phyloP scores from a whole-genome alignment of 2,113 vertebrate genomes.

The Cyanoliseus patagonus region DNA sequence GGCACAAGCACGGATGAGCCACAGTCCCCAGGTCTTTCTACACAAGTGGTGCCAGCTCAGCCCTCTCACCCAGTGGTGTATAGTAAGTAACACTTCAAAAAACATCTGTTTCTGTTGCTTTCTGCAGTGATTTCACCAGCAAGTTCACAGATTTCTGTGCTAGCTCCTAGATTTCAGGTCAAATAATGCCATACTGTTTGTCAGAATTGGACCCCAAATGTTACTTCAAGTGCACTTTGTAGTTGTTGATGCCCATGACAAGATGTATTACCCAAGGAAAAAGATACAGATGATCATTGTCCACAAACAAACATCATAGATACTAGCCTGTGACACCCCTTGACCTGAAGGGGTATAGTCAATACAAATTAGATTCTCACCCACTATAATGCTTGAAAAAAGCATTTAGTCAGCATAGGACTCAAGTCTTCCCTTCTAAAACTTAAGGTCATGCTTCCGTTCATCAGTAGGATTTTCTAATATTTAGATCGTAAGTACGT shows the following conservation, averaged over 20 bases:
- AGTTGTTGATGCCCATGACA: not conserved
- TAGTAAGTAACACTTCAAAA: constrained; percentile 77
- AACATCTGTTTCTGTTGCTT: not conserved
- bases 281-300: not conserved
- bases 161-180: not conserved
- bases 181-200: not conserved
- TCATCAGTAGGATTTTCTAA: not conserved
- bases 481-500: not conserved
- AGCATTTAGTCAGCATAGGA: not conserved
- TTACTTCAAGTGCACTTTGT: not conserved
- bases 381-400: not conserved
- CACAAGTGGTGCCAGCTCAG: constrained; percentile 71
- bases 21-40: constrained; percentile 64
- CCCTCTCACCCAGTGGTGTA: constrained; percentile 74
- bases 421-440: not conserved
- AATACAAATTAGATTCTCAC: constrained; percentile 2
- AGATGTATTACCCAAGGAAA: not conserved
- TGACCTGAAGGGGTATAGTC: not conserved
- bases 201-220: not conserved
- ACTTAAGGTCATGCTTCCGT: not conserved
- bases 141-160: not conserved
- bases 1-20: constrained; percentile 83
- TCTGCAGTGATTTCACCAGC: not conserved
- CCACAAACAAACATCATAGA: not conserved
- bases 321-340: not conserved